These are phyloP conservation scores for Pipra filicauda DNA, from an alignment of 2,113 vertebrate species.

Conservation along the genomic window DNA sequence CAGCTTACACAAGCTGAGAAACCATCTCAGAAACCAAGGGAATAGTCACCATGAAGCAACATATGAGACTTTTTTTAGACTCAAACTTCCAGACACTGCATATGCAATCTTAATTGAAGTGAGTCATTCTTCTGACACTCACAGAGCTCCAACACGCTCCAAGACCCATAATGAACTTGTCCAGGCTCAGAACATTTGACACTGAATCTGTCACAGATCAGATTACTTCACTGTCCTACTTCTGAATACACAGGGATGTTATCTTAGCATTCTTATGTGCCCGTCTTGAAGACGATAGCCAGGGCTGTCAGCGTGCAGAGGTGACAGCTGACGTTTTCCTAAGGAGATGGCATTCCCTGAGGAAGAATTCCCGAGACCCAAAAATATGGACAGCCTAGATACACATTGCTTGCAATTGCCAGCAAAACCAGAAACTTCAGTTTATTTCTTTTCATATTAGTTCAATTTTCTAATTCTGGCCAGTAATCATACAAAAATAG, in stretches of 20 bases:
- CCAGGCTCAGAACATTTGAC: constrained; percentile 51
- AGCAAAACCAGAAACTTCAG: background rate
- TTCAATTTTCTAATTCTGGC: background rate
- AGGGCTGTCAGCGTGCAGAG: constrained; percentile 17
- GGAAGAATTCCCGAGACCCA: constrained; percentile 21
- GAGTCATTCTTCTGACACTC: background rate
- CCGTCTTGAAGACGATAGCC: constrained; percentile 47
- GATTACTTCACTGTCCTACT: constrained; percentile 50
- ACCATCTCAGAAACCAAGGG: background rate
- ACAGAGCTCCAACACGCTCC: background rate
- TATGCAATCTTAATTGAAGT: background rate
- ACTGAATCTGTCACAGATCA: constrained; percentile 35
- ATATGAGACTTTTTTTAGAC: background rate
- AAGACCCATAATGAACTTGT: constrained; percentile 33
- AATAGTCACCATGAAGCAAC: background rate
- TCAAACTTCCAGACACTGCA: background rate
- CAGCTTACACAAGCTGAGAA: background rate
- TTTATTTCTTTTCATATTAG: background rate
- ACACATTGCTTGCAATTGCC: background rate
- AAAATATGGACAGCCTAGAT: background rate
- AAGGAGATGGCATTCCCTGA: background rate
- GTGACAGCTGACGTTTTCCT: background rate
- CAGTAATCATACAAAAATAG: background rate
- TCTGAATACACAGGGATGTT: constrained; percentile 37
- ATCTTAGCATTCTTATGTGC: constrained; percentile 45